These are phyloP conservation scores for Trinectes maculatus DNA, from an alignment of 2,113 vertebrate genomes.

Conservation along the genomic window DNA sequence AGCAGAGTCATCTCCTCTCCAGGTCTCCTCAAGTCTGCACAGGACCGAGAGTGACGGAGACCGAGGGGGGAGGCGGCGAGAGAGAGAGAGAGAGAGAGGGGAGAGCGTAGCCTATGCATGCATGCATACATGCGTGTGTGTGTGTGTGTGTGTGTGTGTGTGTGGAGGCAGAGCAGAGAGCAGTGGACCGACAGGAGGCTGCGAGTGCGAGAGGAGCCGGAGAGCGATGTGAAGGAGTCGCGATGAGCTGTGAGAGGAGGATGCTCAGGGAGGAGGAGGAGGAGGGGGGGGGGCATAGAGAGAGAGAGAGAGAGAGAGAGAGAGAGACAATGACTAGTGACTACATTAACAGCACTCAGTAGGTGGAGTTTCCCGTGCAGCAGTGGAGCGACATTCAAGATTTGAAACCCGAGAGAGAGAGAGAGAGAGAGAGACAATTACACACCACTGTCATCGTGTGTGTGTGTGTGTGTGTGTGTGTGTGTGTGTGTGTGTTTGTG, in stretches of 20 bases:
- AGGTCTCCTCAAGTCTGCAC: constrained; percentile 59
- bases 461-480: no score
- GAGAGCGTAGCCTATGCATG: constrained; percentile 22
- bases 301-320: constrained; percentile 19
- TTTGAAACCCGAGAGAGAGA: constrained; percentile 67
- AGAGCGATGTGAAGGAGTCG: constrained; percentile 59
- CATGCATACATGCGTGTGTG: constrained; percentile 6
- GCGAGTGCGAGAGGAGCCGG: constrained; percentile 61
- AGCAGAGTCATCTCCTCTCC: constrained; percentile 49
- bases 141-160: constrained; percentile 9
- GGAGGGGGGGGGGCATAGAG: constrained; percentile 6
- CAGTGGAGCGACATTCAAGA: constrained; percentile 69
- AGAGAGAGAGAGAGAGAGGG: background rate
- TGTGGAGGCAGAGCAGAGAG: constrained; percentile 37
- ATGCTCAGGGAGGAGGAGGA: constrained; percentile 24
- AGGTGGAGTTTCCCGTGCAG: constrained; percentile 84
- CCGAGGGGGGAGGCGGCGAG: background rate
- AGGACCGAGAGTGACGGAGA: constrained; percentile 49
- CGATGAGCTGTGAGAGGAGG: constrained; percentile 29
- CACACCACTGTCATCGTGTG: no score
- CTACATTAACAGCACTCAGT: constrained; percentile 81
- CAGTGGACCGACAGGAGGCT: constrained; percentile 45
- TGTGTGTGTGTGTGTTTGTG: no score
- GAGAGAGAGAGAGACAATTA: constrained; percentile 13
- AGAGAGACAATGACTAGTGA: constrained; percentile 60